Evolutionary conservation across 2,888 invertebrate species (phyloP).

Genomic region (Stenchaetothrips biformis): DNA sequence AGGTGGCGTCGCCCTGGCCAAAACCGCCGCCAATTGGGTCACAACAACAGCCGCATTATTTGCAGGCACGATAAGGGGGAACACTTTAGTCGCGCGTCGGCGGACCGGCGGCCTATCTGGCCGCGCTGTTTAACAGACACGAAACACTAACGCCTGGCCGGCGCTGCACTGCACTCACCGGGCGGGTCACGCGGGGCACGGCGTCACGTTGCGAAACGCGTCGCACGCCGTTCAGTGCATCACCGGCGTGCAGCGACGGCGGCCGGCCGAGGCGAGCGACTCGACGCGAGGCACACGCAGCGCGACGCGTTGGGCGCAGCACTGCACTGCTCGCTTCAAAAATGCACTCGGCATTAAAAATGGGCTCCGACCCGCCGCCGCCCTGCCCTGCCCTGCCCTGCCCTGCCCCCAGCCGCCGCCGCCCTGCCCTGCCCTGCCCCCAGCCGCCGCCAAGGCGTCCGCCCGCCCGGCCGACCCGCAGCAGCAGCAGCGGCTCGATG

Average conservation of each 20-base stretch:
- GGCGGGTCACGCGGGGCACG: background rate
- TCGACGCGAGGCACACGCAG: background rate
- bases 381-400: background rate
- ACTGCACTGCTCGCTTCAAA: background rate
- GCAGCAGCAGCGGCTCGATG: background rate
- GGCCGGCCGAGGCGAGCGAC: no score
- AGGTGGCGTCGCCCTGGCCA: background rate
- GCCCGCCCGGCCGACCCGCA: background rate
- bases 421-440: background rate
- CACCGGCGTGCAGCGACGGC: background rate
- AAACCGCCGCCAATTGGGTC: background rate
- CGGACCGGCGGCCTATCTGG: no score
- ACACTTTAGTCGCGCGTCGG: background rate
- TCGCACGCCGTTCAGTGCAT: background rate
- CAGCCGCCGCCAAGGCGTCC: background rate
- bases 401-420: background rate
- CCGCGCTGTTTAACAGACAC: background rate
- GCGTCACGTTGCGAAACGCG: background rate
- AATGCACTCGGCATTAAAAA: constrained; percentile 17
- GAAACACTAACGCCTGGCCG: background rate
- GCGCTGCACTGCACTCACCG: no score
- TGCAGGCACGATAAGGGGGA: background rate
- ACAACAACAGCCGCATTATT: background rate
- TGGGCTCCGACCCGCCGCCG: background rate
- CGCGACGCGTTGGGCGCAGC: background rate